Conservation (phyloP, 2,888 invertebrate genomes). For the Alloplasta piceator region DNA sequence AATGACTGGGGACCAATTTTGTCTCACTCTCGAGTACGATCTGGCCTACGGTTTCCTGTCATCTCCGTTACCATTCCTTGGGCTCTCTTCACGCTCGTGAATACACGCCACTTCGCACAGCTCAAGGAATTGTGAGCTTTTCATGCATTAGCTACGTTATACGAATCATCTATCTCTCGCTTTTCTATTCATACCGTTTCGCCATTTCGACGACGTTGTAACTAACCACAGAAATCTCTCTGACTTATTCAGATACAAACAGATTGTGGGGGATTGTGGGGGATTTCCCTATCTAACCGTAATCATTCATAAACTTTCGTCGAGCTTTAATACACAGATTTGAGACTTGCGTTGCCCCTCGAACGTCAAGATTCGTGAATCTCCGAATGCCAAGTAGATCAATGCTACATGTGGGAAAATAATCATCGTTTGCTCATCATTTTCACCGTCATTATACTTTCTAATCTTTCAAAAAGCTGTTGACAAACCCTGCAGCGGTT, state of each 20-base stretch:
- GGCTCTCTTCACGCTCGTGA: slow-evolving; percentile 25
- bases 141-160: not conserved
- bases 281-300: slow-evolving; percentile 8
- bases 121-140: slow-evolving; percentile 7
- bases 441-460: slow-evolving; percentile 26
- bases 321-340: slow-evolving; percentile 19
- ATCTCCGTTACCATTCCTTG: slow-evolving; percentile 30
- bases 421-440: not conserved
- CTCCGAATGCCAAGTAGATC: slow-evolving; percentile 35
- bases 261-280: no score
- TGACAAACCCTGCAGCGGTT: no score
- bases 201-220: slow-evolving; percentile 20
- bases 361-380: slow-evolving; percentile 3
- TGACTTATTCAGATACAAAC: slow-evolving; percentile 3
- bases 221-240: slow-evolving; percentile 22
- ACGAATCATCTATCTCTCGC: slow-evolving; percentile 7
- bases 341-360: slow-evolving; percentile 1
- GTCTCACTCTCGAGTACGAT: slow-evolving; percentile 15
- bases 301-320: slow-evolving; percentile 60
- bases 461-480: slow-evolving; percentile 15
- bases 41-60: slow-evolving; percentile 10
- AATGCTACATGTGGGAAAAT: slow-evolving; percentile 11
- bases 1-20: slow-evolving; percentile 32
- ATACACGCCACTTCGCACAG: not conserved
- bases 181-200: slow-evolving; percentile 57